A percentile compares a stretch with the other conserved stretches of the same genome.
Conservation (phyloP, 2,888 invertebrate species). For the Beris morrisii region DNA sequence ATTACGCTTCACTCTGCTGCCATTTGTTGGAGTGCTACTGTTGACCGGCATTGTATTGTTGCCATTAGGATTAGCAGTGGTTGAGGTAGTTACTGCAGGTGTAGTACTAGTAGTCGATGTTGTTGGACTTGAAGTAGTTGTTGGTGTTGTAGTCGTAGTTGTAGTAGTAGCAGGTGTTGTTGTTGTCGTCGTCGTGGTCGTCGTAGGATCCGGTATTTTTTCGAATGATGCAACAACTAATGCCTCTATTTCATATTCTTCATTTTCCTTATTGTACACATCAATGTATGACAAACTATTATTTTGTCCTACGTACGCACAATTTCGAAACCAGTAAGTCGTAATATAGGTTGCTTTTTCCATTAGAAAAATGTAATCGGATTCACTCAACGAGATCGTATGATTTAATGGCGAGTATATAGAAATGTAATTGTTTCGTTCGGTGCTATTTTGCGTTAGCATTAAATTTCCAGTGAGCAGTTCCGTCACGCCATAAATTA, state of each 20-base stretch:
- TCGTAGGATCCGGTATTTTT: slow-evolving; percentile 57
- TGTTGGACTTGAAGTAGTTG: slow-evolving; percentile 55
- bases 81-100: slow-evolving; percentile 39
- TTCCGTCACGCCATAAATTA: slow-evolving; percentile 59
- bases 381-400: slow-evolving; percentile 61
- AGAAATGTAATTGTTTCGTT: slow-evolving; percentile 66
- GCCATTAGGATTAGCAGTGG: slow-evolving; percentile 52
- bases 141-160: slow-evolving; percentile 54
- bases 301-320: slow-evolving; percentile 67
- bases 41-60: slow-evolving; percentile 50
- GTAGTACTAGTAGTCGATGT: slow-evolving; percentile 52
- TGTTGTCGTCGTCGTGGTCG: slow-evolving; percentile 55
- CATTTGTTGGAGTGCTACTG: slow-evolving; percentile 47
- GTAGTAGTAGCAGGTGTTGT: slow-evolving; percentile 60
- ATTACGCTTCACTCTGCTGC: slow-evolving; percentile 42
- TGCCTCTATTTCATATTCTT: slow-evolving; percentile 67
- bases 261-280: slow-evolving; percentile 66
- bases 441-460: slow-evolving; percentile 65
- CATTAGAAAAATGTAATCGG: slow-evolving; percentile 64
- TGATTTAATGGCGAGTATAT: slow-evolving; percentile 63
- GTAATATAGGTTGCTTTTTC: slow-evolving; percentile 61
- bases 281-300: slow-evolving; percentile 63
- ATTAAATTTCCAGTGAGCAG: slow-evolving; percentile 68
- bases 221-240: slow-evolving; percentile 72
- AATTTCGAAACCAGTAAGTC: slow-evolving; percentile 81